A percentile compares a stretch with the other conserved stretches of the same genome.
Evolutionary conservation across 2,888 invertebrate genomes (phyloP).

Genomic region (Oscheius sp.): DNA sequence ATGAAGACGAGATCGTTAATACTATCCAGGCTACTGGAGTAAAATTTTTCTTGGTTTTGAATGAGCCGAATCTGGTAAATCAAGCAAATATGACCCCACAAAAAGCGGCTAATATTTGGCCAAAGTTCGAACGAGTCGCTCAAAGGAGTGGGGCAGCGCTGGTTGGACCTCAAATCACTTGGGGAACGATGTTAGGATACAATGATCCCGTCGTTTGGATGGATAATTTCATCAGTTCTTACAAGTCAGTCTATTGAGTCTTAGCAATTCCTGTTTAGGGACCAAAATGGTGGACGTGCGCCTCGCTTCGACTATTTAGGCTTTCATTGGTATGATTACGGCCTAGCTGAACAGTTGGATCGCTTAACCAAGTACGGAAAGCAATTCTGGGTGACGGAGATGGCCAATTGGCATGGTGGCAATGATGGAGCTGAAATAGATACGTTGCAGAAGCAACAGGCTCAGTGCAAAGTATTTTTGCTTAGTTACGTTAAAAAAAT

Average conservation of each 20-base stretch:
- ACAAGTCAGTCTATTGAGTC: neutral
- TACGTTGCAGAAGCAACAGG: neutral
- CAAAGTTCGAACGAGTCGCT: neutral
- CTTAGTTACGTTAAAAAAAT: neutral
- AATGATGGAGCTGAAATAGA: neutral
- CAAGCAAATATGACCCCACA: neutral
- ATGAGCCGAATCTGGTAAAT: conserved; percentile 1
- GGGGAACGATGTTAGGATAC: neutral
- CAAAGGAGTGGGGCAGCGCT: neutral
- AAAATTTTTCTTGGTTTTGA: neutral
- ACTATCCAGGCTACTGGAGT: neutral
- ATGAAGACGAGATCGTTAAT: neutral
- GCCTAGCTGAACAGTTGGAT: neutral
- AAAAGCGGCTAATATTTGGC: neutral
- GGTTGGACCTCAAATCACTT: conserved; percentile 4
- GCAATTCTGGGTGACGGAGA: conserved; percentile 2
- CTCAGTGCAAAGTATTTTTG: neutral
- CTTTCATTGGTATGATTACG: conserved; percentile 8
- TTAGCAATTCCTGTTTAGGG: neutral
- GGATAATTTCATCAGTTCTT: neutral
- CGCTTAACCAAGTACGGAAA: conserved; percentile 5
- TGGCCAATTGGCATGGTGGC: conserved; percentile 1
- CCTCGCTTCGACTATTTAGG: neutral
- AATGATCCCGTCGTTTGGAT: conserved; percentile 1
- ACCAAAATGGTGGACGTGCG: neutral